A percentile compares a stretch with the other conserved stretches of the same genome.
Conservation (phyloP, 2,888 invertebrate genomes). For the Xylocampa areola region DNA sequence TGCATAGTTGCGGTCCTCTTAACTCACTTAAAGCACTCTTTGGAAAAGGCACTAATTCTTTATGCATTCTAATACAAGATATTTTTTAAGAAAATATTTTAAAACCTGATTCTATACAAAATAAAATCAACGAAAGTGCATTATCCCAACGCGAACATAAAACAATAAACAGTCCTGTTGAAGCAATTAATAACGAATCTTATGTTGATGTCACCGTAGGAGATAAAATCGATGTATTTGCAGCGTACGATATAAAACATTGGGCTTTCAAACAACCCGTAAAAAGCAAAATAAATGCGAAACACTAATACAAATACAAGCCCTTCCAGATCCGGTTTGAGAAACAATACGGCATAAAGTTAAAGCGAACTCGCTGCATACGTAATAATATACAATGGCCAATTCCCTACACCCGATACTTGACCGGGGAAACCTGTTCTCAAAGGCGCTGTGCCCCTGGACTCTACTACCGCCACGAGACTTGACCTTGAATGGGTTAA, state of each 20-base stretch:
- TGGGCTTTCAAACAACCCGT: slow-evolving; percentile 26
- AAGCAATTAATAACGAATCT: slow-evolving; percentile 30
- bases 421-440: slow-evolving; percentile 72
- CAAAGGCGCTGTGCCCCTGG: slow-evolving; percentile 58
- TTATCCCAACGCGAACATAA: slow-evolving; percentile 6
- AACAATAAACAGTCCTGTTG: slow-evolving; percentile 22
- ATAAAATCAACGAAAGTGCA: slow-evolving; percentile 2
- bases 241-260: slow-evolving; percentile 31
- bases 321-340: slow-evolving; percentile 54
- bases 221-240: slow-evolving; percentile 36
- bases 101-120: not conserved
- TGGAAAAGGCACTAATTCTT: too few relatives aligned
- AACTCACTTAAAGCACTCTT: too few relatives aligned
- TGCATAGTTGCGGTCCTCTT: not conserved
- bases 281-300: slow-evolving; percentile 48
- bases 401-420: slow-evolving; percentile 61
- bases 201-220: slow-evolving; percentile 24
- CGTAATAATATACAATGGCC: slow-evolving; percentile 67
- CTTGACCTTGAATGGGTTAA: slow-evolving; percentile 58
- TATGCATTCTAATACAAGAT: too few relatives aligned
- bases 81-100: not conserved
- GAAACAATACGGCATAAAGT: slow-evolving; percentile 66
- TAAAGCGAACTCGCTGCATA: slow-evolving; percentile 57
- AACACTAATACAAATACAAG: slow-evolving; percentile 40
- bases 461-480: slow-evolving; percentile 39